Percentiles rank a stretch among this genome's conserved stretches.
Conservation (phyloP, 2,888 invertebrate genomes). For the Noctua fimbriata region DNA sequence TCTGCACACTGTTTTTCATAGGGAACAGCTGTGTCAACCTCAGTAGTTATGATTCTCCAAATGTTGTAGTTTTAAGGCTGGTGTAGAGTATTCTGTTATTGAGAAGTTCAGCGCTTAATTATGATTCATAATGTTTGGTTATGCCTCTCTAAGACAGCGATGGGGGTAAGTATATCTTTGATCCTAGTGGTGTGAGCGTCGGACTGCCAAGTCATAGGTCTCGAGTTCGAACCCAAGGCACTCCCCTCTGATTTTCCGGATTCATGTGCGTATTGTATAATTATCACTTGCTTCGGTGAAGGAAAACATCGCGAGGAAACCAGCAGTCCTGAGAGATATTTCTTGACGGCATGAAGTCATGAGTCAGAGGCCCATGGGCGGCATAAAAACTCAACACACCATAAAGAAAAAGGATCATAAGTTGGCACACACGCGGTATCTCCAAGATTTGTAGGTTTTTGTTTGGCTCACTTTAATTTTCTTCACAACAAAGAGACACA, state of each 20-base stretch:
- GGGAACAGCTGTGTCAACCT: background rate
- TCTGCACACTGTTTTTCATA: background rate
- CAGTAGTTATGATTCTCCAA: background rate
- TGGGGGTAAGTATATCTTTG: background rate
- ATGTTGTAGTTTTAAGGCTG: conserved; percentile 4
- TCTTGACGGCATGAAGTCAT: too few species aligned
- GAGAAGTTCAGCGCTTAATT: too few species aligned
- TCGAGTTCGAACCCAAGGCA: too few species aligned
- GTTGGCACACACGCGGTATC: background rate
- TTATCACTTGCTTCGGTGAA: too few species aligned
- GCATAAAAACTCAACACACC: too few species aligned
- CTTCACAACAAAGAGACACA: conserved; percentile 20
- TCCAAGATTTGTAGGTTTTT: background rate
- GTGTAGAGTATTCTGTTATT: background rate
- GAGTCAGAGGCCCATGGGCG: too few species aligned
- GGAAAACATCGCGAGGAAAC: too few species aligned
- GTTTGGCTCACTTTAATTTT: background rate
- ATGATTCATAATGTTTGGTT: background rate
- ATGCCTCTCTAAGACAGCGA: background rate
- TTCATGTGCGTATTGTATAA: too few species aligned
- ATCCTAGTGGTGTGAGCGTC: background rate
- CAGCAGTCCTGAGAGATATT: too few species aligned
- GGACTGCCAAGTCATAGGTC: too few species aligned
- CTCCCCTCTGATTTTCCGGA: too few species aligned
- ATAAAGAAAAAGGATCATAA: too few species aligned